Base-by-base conservation (phyloP, 2,888 invertebrate species). In the Stenoptilia bipunctidactyla region DNA sequence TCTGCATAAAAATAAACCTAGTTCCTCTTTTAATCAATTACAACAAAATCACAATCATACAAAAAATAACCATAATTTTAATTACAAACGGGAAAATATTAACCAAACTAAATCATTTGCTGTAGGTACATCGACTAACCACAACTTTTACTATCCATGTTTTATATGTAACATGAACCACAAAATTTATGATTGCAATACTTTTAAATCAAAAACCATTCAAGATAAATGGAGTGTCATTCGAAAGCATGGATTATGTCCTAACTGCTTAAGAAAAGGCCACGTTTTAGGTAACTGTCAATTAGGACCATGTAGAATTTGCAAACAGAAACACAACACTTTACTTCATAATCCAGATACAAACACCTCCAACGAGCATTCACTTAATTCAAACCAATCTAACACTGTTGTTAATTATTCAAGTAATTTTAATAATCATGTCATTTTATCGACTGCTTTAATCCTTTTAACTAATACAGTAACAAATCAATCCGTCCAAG, bases 241-340 rank as follows among this genome's bases (percentile, higher is more conserved):
- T 34, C 20, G 45, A 43, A 33, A 40, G 34, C 38, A 40, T 30
- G 40, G 39, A 40, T 40, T 38, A 15, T 13, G 43, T 39, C 15
- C 12, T 35, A 37, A 38, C 27, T 40, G 38, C 30, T 30, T 36
- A 34, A 38, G 15, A 34, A 13, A 34, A 13, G 34, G 20, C 5
- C 34, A 34, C 20, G 12, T 8, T 30, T 1, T 15, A 1, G 12
- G 27, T 8, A 15, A 30, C 1, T 30, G 38, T 15, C 27, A 15
- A 1, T 13, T 38, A 15, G 30, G 38, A 2, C 33, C 38, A 4
- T 30, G 38, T 15, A 27, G 27, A 1, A n/a, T 10, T 10, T 27
- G 30, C 27, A 30, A 13, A 2, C 12, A 30, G n/a, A 3, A 10
- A 1, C 38, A 38, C n/a, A 30, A 30, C 15, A 30, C 30, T 1